Evolutionary conservation across 2,113 vertebrate species (phyloP).

Genomic region (Cavia porcellus): DNA sequence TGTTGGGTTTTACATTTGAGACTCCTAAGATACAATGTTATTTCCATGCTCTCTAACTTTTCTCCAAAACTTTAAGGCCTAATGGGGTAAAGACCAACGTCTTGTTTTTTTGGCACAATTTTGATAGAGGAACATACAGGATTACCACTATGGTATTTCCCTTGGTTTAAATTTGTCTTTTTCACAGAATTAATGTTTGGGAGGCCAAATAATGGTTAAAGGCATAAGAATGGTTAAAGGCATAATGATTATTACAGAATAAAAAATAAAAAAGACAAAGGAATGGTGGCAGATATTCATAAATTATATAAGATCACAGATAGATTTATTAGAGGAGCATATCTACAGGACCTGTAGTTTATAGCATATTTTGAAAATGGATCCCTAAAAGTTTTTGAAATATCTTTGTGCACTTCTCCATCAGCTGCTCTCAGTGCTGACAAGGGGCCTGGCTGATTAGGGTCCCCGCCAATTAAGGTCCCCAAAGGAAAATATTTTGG

Average conservation of each 20-base stretch:
- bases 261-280: background rate
- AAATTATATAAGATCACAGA: background rate
- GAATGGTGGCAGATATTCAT: background rate
- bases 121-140: too few relatives aligned
- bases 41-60: background rate
- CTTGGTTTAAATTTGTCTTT: background rate
- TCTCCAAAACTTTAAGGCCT: background rate
- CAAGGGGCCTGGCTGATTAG: background rate
- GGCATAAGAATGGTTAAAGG: background rate
- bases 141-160: background rate
- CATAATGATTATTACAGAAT: background rate
- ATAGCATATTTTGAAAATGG: background rate
- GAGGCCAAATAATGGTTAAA: background rate
- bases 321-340: background rate
- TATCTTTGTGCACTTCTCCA: background rate
- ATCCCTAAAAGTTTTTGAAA: background rate
- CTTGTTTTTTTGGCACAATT: background rate
- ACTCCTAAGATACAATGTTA: background rate
- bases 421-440: background rate
- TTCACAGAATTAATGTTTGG: background rate
- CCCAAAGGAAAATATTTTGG: background rate
- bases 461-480: background rate
- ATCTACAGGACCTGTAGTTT: too few relatives aligned
- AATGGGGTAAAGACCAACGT: accelerated
- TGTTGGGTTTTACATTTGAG: background rate